Base-by-base conservation (phyloP, 1,140 invertebrate species). In the Chrysomallon squamiferum region DNA sequence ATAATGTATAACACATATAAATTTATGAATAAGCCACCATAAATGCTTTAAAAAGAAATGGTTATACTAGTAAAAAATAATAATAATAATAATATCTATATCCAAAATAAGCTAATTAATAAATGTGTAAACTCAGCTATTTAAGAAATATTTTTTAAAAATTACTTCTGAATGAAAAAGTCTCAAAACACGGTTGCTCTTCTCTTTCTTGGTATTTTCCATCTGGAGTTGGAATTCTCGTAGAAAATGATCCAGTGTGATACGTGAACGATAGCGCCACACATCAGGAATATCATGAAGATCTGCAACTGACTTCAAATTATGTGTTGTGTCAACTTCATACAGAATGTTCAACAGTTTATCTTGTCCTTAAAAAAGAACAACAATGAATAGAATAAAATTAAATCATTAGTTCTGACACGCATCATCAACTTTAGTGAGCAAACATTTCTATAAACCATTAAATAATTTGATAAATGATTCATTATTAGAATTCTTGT, bases 301-400 rank as follows among this genome's bases (percentile, higher is more conserved):
- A 22, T 33, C 11, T 3, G 49, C n/a, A 0, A 62, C 20, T 13
- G 43, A 59, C 27, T 56, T 1, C 2, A 35, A 13, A 25, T 33
- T 33, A 38, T 15, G 35, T 3, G 30, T 32, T 6, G 57, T 62
- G n/a, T 77, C 71, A 52, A 62, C 65, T 38, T 77, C 75, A 67
- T 72, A 75, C 30, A 77, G n/a, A 29, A 72, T 20, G 22, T 65
- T 62, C 52, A 75, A 49, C 38, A 77, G 43, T 20, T 64, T 67
- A 45, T 71, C 66, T 15, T 69, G 33, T 20, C 75, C 72, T 74
- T 43, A 20, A 27, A 27, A 43, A 20, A 30, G 50, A 54, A 29
- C 29, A 54, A 15, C 13, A 67, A 15, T 41, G 0, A 58, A n/a
- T 41, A 32, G 35, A 27, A 25, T 30, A 2, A 47, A 32, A 59